Evolutionary conservation across 2,113 vertebrate genomes (phyloP).

Genomic region (Motacilla tschutschensis): DNA sequence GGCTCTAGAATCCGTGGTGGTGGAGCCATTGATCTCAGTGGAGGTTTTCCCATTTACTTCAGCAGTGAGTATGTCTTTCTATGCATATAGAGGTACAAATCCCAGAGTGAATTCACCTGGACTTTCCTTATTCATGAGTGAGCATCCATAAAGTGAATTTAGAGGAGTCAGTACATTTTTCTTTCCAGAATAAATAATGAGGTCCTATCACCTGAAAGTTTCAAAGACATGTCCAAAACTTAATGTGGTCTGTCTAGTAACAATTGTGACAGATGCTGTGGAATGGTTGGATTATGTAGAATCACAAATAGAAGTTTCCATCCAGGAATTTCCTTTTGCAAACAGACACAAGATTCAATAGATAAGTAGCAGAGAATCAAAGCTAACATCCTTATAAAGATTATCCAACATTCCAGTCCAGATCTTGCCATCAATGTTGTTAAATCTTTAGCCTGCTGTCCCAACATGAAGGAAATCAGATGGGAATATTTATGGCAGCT

Average conservation of each 20-base stretch:
- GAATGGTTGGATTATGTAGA: neutral
- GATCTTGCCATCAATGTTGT: neutral
- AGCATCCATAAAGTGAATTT: neutral
- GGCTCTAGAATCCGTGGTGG: neutral
- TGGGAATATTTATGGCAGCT: constrained; percentile 37
- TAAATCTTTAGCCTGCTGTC: neutral
- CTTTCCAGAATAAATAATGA: neutral
- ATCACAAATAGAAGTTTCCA: neutral
- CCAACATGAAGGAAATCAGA: neutral
- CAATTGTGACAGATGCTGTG: neutral
- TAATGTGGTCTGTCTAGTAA: neutral
- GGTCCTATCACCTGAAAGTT: neutral
- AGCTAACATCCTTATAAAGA: neutral
- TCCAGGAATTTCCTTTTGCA: neutral
- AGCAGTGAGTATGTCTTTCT: neutral
- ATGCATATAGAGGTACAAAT: neutral
- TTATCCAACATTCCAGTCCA: neutral
- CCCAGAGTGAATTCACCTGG: neutral
- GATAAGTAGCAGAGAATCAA: neutral
- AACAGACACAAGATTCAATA: neutral
- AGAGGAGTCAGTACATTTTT: neutral
- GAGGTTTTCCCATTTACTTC: neutral
- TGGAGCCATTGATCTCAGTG: neutral
- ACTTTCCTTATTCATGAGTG: neutral
- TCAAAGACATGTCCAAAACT: neutral